A percentile compares a stretch with the other conserved stretches of the same genome.
Evolutionary conservation across 2,113 vertebrate genomes (phyloP).

Genomic region (Caloenas nicobarica): DNA sequence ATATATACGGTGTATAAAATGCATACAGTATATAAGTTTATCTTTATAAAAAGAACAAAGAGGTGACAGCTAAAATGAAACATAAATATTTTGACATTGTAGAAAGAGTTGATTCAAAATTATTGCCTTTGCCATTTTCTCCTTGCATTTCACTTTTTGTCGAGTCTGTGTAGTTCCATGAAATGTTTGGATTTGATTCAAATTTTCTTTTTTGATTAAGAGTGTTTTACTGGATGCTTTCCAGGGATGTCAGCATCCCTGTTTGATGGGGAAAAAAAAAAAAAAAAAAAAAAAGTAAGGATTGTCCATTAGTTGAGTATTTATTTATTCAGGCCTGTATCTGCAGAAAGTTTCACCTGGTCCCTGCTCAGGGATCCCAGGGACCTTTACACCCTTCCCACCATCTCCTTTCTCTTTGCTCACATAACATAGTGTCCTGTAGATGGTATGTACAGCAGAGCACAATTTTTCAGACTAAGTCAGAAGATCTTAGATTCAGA

Average conservation of each 20-base stretch:
- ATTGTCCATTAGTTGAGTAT: background rate
- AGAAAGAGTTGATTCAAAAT: background rate
- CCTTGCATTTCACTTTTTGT: background rate
- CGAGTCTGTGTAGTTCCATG: background rate
- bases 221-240: background rate
- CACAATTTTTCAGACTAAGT: background rate
- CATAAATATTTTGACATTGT: constrained; percentile 22
- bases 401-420: background rate
- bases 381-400: background rate
- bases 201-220: background rate
- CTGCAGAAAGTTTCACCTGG: background rate
- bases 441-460: background rate
- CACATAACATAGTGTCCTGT: background rate
- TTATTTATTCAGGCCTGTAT: constrained; percentile 5
- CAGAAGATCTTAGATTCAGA: background rate
- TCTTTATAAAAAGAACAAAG: background rate
- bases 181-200: background rate
- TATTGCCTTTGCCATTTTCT: background rate
- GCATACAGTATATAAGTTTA: background rate
- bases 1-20: background rate
- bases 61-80: background rate
- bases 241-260: background rate
- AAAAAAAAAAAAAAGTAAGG: background rate
- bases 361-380: background rate
- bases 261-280: background rate